Base-by-base conservation (phyloP, 2,113 vertebrate genomes). In the Rhombomys opimus region DNA sequence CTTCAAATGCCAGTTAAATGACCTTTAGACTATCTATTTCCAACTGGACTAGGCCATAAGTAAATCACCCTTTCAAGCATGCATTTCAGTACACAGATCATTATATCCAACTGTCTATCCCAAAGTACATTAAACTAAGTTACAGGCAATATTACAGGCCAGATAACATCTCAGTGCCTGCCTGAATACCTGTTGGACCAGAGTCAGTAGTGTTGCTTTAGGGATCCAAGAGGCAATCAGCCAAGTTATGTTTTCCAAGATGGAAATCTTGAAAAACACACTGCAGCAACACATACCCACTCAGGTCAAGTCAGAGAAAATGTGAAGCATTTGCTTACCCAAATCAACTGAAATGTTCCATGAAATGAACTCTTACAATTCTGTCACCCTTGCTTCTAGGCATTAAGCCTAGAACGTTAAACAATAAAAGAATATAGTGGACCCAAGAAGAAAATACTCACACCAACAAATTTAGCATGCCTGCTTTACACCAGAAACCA, bases 111-210 rank as follows among this genome's bases (percentile, higher is more conserved):
- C 59, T 70, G 20, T 78, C 50, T 94, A 5, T 20, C 63, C 17
- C 52, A 25, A 93, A 80, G 20, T 68, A 76, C 70, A 84, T 94
- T 67, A 70, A 84, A 86, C 46, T 41, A 87, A 91, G 72, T 82
- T 67, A 41, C 7, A 87, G 22, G 32, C 25, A 35, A 68, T 23
- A 23, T 57, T 11, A 89, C 41, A 63, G 32, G 72, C 5, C 73
- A 46, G n/a, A 35, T 76, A 52, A 13, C 9, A 46, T 76, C 25
- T 70, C n/a, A n/a, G 25, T 61, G 10, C 8, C 32, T 63, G 8
- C 38, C 20, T 81, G 90, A 18, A 57, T 32, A 70, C 25, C 76
- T 65, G 59, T 30, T 52, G 57, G 73, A 27, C 54, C 70, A n/a
- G 9, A 76, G 25, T 80, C 50, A 63, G 38, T 17, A 8, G 22